Base-by-base conservation (phyloP, 2,888 invertebrate species). In the Ommatoiulus sabulosus region DNA sequence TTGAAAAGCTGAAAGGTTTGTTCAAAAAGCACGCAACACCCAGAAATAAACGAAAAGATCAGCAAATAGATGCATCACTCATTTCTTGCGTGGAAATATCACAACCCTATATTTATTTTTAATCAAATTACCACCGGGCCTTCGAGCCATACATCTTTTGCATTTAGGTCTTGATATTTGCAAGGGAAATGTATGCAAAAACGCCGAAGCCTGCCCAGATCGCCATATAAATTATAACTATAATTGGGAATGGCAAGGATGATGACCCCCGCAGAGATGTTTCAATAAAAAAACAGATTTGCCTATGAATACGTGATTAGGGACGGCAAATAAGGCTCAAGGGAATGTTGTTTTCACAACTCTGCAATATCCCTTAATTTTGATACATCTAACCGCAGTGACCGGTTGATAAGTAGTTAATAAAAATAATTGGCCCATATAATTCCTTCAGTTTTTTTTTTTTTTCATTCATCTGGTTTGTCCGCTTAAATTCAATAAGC, bases 231-330 rank as follows among this genome's bases (percentile, higher is more conserved):
- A 72, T 20, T 72, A n/a, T 24, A 24, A 20, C 20, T 72, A 72
- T 72, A 72, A 72, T 72, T 72, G 72, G 72, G n/a, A 72, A 72
- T 72, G 72, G 72, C 72, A 72, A 72, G 72, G 72, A 24, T 72
- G 24, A 72, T 72, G 72, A 72, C 20, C 8, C 72, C 24, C 20
- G 17, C 10, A 24, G 72, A 20, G 72, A 72, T 72, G 24, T 72
- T 24, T 7, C 8, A 72, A 72, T 72, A 72, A 72, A 72, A 46
- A 72, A 72, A 5, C 24, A 24, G 24, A 72, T 24, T 24, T 20
- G 24, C 72, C 72, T 20, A 72, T 72, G 72, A 72, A 72, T 72
- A 72, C 5, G 17, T 72, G 72, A 72, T 72, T 8, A 72, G 72
- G 24, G 72, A 72, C 24, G 24, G 72, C 72, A 72, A 72, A 72